A percentile compares a stretch with the other conserved stretches of the same genome.
phyloP scores from a whole-genome alignment of 2,113 vertebrate species.

The Choloepus hoffmanni region DNA sequence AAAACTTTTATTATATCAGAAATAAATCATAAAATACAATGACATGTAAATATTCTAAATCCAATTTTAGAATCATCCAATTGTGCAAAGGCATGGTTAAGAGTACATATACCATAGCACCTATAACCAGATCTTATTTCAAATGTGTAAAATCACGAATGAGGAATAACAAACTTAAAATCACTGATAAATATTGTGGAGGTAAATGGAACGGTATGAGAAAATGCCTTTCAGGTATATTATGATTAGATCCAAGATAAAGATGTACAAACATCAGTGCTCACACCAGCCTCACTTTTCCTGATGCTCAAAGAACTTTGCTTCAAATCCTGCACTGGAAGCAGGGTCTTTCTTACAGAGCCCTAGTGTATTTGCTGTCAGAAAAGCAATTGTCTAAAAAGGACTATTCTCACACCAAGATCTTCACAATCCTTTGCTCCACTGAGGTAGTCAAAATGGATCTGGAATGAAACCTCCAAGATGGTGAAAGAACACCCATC shows the following conservation, averaged over 20 bases:
- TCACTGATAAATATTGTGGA: background rate
- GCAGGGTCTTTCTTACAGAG: background rate
- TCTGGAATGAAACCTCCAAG: too few species aligned
- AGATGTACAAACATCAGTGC: too few species aligned
- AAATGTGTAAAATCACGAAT: background rate
- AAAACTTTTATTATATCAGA: background rate
- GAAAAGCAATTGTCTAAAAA: background rate
- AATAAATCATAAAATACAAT: background rate
- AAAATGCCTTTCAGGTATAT: background rate
- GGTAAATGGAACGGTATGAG: background rate
- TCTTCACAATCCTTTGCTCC: background rate
- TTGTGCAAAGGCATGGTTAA: background rate
- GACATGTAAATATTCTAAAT: background rate
- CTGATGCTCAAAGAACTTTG: background rate
- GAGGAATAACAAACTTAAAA: background rate
- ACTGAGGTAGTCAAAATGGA: background rate
- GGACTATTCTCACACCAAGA: background rate
- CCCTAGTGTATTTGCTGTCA: background rate
- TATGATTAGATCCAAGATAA: background rate
- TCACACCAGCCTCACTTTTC: background rate
- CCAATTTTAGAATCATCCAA: background rate
- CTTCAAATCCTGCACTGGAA: fast-evolving
- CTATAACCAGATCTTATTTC: background rate
- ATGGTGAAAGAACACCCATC: background rate
- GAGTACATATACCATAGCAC: background rate